Evolutionary conservation across 2,797 vertebrate species (phyloP), one percentile per base, ranked within the genome.

Genomic region (Falco peregrinus): DNA sequence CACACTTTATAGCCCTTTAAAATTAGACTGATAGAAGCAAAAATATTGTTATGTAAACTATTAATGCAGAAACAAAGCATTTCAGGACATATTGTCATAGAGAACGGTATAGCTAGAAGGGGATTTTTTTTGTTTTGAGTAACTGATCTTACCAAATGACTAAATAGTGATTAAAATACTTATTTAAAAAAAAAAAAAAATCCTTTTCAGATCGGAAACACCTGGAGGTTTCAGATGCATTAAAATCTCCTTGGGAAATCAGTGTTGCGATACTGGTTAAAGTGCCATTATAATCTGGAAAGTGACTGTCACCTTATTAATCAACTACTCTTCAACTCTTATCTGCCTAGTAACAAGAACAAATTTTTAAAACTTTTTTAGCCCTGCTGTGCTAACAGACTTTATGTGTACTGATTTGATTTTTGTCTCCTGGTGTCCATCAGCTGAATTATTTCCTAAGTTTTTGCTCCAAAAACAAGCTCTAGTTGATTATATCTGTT

Each of bases 271-370:
- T 81, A 16, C 6, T 54, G 16, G 39, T 76, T 70, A 61, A 26
- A 94, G 9, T 83, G 87, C 74, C 64, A 65, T 61, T 65, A 78
- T 75, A 84, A 96, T 80, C 84, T 93, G 35, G 35, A 89, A 90
- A 90, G 41, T 82, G 56, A 31, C 48, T 94, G 59, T 92, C 35
- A 89, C 39, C 45, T 81, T 81, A 41, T 75, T 94, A 75, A 90
- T 85, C 91, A 86, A 78, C 73, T 80, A 6, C 39, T 85, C 61
- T 91, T 85, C 64, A 91, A 8, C 19, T 75, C 45, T 88, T 92
- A 93, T 85, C 89, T 71, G 10, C 19, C 21, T 71, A 63, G 67
- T 76, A 45, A 70, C 16, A 82, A 67, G 47, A 77, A 89, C 1
- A 5, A 89, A 35, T 76, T 83, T 80, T 90, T 8, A 25, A 74